phyloP scores from a whole-genome alignment of 92 coral and sea anemone genomes.

The Epizoanthus fatuus region DNA sequence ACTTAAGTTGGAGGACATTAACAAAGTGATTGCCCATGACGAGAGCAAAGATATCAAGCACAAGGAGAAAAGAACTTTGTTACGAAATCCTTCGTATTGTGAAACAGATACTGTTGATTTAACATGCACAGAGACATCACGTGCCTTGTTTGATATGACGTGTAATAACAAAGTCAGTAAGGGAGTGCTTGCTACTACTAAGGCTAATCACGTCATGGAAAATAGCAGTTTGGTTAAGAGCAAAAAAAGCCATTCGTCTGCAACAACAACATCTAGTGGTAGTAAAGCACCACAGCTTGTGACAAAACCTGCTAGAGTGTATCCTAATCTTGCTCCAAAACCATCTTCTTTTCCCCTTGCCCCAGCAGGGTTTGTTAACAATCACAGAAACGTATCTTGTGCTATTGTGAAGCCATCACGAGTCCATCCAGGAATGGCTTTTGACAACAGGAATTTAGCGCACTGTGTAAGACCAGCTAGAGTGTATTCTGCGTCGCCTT shows the following conservation, averaged over 20 bases:
- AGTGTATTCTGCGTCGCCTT: neutral
- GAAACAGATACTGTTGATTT: constrained; percentile 5
- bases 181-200: neutral
- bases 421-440: constrained; percentile 13
- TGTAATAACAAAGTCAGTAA: neutral
- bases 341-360: neutral
- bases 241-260: constrained; percentile 23
- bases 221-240: neutral
- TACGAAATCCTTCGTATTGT: constrained; percentile 20
- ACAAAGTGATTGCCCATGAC: constrained; percentile 75
- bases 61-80: constrained; percentile 30
- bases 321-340: constrained; percentile 32
- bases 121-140: constrained; percentile 32
- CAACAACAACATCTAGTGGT: constrained; percentile 8
- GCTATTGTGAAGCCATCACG: constrained; percentile 16
- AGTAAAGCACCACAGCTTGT: neutral
- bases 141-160: constrained; percentile 1
- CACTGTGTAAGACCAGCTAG: constrained; percentile 8
- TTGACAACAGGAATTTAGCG: neutral
- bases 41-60: constrained; percentile 58
- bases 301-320: constrained; percentile 8
- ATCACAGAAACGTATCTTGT: constrained; percentile 17
- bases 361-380: constrained; percentile 8
- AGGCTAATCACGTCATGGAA: neutral
- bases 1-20: constrained; percentile 47